Base-by-base conservation (phyloP, 1,140 invertebrate genomes). In the Babylonia areolata region DNA sequence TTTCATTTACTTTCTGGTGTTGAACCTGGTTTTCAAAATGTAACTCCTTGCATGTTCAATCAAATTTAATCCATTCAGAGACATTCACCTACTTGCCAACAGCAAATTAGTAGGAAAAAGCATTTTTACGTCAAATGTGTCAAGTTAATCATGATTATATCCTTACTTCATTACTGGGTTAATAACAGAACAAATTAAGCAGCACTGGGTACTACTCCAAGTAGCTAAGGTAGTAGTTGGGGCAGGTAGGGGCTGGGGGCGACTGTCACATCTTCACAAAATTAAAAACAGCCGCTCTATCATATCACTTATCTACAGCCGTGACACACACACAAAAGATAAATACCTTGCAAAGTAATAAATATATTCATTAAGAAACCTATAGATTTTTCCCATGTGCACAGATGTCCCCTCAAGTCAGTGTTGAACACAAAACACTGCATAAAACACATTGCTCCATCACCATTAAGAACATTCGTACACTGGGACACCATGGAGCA, bases 251-350 rank as follows among this genome's bases (percentile, higher is more conserved):
- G 28, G 0, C 2, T 0, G 28, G 0, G 28, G n/a, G n/a, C n/a
- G n/a, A n/a, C n/a, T n/a, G n/a, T n/a, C 23, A 2, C 58, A 64
- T 64, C 28, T 64, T 64, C 58, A 64, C 58, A 64, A 64, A 64
- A 51, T 17, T 0, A 12, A 51, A 51, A 9, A 17, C 46, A 51
- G 9, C 17, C 58, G 58, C 12, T 28, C 58, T 51, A 6, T 20
- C 6, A 51, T 11, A n/a, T 64, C 58, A 64, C 58, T 64, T 64
- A 64, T 64, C 58, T 64, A 64, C 58, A 64, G 58, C 58, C 15
- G 58, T 64, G 58, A 64, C 15, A 64, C 58, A 64, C n/a, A n/a
- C n/a, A n/a, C n/a, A n/a, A n/a, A n/a, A n/a, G n/a, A 64, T 64
- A 64, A 64, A 64, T 64, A 64, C 58, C 58, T 64, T 12, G 6